Evolutionary conservation across 2,113 vertebrate species (phyloP), one percentile per base, ranked within the genome.

Genomic region (Chelonoidis abingdonii): DNA sequence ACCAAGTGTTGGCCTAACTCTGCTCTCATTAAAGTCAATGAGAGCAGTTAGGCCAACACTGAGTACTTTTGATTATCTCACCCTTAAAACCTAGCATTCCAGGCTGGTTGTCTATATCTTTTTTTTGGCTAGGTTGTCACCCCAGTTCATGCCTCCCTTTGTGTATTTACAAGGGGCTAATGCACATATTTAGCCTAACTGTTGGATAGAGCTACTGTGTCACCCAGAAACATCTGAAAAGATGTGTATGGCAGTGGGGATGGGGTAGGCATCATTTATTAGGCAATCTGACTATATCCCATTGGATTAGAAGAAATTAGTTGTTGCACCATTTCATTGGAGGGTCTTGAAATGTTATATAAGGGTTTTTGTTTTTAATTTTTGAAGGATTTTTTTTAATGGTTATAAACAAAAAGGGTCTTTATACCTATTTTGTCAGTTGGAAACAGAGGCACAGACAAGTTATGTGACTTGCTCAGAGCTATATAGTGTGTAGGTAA

Each of bases 171-270:
- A 49, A 52, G 22, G 38, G n/a, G 38, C n/a, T 41, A 53, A 41
- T 10, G 8, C 24, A 1, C 27, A 0, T 25, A 31, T 8, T 50
- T 65, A 80, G 13, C 2, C 4, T 49, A 38, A 25, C 2, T 54
- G 2, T 13, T 25, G 21, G 31, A n/a, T 3, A 49, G 41, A 29
- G 44, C 12, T 57, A 80, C 38, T 76, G 72, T 21, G 91, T 11
- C 41, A 53, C n/a, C 4, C 25, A 19, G 38, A 56, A 65, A 6
- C 57, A 44, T 13, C 50, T 85, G 84, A 88, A 80, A 69, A 88
- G 47, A 35, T 38, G 10, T 76, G 27, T 44, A 4, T 76, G 72
- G 11, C 5, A 25, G 22, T 75, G 38, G 9, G 21, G 19, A 41
- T 22, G 21, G 38, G 10, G 38, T 12, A 76, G 72, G 38, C 12